phyloP scores from a whole-genome alignment of 64 coral and sea anemone species.

The Acropora yongei region DNA sequence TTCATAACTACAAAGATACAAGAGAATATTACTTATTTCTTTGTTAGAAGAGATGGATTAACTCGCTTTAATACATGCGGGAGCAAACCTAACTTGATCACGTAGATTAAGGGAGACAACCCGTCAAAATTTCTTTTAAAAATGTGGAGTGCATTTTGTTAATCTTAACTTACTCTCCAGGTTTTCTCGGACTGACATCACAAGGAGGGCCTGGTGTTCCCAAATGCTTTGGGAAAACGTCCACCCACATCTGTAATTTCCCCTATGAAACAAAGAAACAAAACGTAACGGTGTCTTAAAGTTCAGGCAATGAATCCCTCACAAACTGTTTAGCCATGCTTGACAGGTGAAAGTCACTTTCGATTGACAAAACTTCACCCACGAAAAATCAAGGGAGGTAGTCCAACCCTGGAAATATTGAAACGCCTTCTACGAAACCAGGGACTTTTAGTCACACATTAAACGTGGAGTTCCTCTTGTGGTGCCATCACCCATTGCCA shows the following conservation, averaged over 20 bases:
- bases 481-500: too few species aligned
- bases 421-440: too few species aligned
- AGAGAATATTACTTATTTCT: too few species aligned
- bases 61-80: too few species aligned
- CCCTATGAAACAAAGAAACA: constrained; percentile 49
- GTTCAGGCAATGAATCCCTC: background rate
- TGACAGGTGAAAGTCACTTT: too few species aligned
- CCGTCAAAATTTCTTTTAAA: background rate
- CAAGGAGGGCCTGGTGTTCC: constrained; percentile 83
- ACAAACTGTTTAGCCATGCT: too few species aligned
- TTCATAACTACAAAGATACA: constrained; percentile 56
- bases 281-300: background rate
- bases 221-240: constrained; percentile 91
- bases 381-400: too few species aligned
- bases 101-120: background rate
- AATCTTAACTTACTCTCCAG: constrained; percentile 68
- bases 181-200: constrained; percentile 74
- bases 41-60: too few species aligned
- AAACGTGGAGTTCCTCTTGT: too few species aligned
- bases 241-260: constrained; percentile 87
- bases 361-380: too few species aligned
- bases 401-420: too few species aligned
- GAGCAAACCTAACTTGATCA: background rate
- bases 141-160: background rate
- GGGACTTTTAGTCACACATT: too few species aligned